These are phyloP conservation scores for Aphodius granarius DNA, from an alignment of 2,888 invertebrate genomes.

Conservation along the genomic window DNA sequence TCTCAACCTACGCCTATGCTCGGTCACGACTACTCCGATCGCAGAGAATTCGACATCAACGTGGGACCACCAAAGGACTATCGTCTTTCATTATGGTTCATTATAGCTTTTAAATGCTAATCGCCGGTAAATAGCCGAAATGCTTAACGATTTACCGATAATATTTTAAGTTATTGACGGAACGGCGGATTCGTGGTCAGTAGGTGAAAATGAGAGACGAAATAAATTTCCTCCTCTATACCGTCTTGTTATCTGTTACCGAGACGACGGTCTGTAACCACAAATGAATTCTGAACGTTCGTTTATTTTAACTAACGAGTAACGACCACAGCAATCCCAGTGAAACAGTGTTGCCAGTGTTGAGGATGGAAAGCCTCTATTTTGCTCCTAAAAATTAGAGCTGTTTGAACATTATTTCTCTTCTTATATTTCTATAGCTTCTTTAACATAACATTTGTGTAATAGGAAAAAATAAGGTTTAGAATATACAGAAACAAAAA, in stretches of 20 bases:
- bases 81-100: constrained; percentile 10
- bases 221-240: constrained; percentile 5
- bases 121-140: constrained; percentile 14
- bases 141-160: constrained; percentile 13
- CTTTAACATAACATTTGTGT: no score
- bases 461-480: no score
- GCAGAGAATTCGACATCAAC: not conserved
- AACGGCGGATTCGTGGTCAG: not conserved
- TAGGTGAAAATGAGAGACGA: not conserved
- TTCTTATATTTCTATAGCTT: no score
- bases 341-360: no score
- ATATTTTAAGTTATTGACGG: constrained; percentile 6
- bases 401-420: no score
- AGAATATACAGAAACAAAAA: no score
- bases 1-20: constrained; percentile 3
- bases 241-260: not conserved
- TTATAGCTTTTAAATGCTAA: constrained; percentile 21
- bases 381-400: no score
- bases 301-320: not conserved
- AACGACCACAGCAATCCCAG: not conserved
- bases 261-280: not conserved
- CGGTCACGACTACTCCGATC: constrained; percentile 1
- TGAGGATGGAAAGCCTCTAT: no score
- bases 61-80: constrained; percentile 8
- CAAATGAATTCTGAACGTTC: not conserved